Conservation (phyloP, 2,113 vertebrate species). For the western clawed frog (Xenopus tropicalis) region UCB_Xtro_10.0 CM004446.2:70826001-70826500, state of each 20-base stretch:
- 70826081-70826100: no score
- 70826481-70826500: not conserved
- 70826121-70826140: no score
- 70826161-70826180: slow-evolving; percentile 7
- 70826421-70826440: slow-evolving; percentile 82
- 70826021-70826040: no score
- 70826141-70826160: not conserved
- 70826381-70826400: slow-evolving; percentile 99
- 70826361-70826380: slow-evolving; percentile 99
- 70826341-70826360: slow-evolving; percentile 99
- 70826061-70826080: no score
- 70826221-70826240: slow-evolving; percentile 80
- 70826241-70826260: slow-evolving; percentile 96
- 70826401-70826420: slow-evolving; percentile 99
- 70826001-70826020: no score
- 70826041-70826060: no score
- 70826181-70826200: slow-evolving; percentile 60
- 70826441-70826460: slow-evolving; percentile 96
- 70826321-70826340: slow-evolving; percentile 99
- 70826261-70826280: slow-evolving; percentile 99
- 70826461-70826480: slow-evolving; percentile 56
- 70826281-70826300: slow-evolving; percentile 99
- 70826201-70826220: slow-evolving; percentile 78
- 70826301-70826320: slow-evolving; percentile 99
- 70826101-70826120: no score